phyloP scores from a whole-genome alignment of 2,888 invertebrate genomes.

The Melanchra persicariae region DNA sequence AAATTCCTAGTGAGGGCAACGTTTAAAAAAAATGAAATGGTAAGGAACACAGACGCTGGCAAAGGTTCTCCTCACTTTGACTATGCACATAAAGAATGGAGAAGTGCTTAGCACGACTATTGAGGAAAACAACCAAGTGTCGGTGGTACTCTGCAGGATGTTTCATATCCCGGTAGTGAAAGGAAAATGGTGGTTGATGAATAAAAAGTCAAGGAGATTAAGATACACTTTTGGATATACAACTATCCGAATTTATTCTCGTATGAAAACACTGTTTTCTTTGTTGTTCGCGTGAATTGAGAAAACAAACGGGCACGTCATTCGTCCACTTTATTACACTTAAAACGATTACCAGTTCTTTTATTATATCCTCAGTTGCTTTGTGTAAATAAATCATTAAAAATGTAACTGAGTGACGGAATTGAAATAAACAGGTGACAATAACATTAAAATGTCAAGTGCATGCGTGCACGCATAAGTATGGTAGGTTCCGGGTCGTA shows the following conservation, averaged over 20 bases:
- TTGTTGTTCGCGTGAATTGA: conserved; percentile 9
- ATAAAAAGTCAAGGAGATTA: conserved; percentile 33
- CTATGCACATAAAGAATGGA: too few species aligned
- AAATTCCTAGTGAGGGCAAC: too few species aligned
- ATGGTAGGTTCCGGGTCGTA: conserved; percentile 38
- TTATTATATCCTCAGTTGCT: conserved; percentile 5
- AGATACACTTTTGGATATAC: conserved; percentile 17
- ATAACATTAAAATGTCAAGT: conserved; percentile 48
- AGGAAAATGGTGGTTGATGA: not conserved
- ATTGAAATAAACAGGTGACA: conserved; percentile 33
- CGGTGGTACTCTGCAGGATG: not conserved
- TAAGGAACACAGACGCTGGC: not conserved
- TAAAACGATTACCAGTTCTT: conserved; percentile 11
- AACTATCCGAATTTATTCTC: conserved; percentile 10
- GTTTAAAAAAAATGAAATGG: too few species aligned
- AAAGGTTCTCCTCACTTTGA: too few species aligned
- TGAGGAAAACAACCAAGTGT: not conserved
- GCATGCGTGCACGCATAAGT: not conserved
- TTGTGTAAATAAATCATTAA: conserved; percentile 31
- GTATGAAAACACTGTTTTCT: not conserved
- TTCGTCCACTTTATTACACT: not conserved
- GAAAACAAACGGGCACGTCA: not conserved
- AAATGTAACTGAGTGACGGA: conserved; percentile 7
- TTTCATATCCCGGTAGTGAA: not conserved
- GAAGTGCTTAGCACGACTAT: not conserved